phyloP scores from a whole-genome alignment of 2,113 vertebrate species.

The Uria aalge region DNA sequence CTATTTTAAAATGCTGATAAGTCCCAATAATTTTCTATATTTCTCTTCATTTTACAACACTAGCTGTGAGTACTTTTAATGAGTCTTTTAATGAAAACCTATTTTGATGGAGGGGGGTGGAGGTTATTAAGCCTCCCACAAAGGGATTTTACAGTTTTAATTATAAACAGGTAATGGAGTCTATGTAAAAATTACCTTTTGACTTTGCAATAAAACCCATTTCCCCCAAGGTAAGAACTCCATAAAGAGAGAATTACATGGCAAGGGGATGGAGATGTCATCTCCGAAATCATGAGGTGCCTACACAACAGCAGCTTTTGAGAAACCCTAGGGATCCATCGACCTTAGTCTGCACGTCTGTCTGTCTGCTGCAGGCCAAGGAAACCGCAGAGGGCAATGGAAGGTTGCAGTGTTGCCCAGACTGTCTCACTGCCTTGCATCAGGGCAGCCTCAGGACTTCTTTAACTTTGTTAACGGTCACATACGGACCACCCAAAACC shows the following conservation, averaged over 20 bases:
- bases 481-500: rapidly evolving
- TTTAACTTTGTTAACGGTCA: background rate
- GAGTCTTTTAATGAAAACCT: constrained; percentile 55
- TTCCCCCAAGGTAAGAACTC: constrained; percentile 13
- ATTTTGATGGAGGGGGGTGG: constrained; percentile 14
- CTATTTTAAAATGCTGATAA: background rate
- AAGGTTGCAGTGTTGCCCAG: background rate
- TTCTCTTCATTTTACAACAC: constrained; percentile 50
- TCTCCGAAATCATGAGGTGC: background rate
- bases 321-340: background rate
- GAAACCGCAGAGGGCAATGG: background rate
- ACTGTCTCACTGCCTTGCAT: background rate
- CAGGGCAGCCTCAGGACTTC: background rate
- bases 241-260: background rate
- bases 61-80: constrained; percentile 56
- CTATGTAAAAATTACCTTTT: constrained; percentile 63
- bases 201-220: constrained; percentile 48
- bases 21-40: constrained; percentile 22
- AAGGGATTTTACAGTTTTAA: constrained; percentile 70
- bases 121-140: constrained; percentile 58
- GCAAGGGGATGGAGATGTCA: background rate
- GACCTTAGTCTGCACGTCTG: background rate
- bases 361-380: background rate
- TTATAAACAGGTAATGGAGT: constrained; percentile 69
- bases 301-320: background rate